Evolutionary conservation across 2,113 vertebrate genomes (phyloP).

Genomic region (Orycteropus afer): DNA sequence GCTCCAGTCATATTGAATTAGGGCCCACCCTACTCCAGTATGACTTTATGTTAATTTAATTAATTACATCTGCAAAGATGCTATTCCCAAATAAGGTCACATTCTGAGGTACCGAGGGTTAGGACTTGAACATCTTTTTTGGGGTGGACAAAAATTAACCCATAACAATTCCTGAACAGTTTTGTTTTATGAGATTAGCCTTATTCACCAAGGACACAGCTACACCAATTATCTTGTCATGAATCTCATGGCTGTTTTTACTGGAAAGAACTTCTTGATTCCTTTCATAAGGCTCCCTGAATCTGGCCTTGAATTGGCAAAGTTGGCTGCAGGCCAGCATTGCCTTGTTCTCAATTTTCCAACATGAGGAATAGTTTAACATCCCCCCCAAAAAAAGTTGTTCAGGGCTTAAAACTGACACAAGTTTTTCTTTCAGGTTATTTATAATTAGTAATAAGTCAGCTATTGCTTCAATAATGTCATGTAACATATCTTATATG

Average conservation of each 20-base stretch:
- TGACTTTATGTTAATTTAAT: no score
- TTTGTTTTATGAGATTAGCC: conserved; percentile 32
- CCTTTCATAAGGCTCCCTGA: neutral
- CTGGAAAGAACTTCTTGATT: neutral
- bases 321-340: neutral
- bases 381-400: neutral
- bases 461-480: neutral
- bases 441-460: neutral
- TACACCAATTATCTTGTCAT: neutral
- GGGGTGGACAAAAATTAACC: no score
- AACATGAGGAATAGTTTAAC: neutral
- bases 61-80: no score
- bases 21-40: no score
- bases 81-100: no score
- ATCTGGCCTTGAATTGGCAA: conserved; percentile 7
- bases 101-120: no score
- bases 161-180: neutral
- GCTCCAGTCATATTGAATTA: no score
- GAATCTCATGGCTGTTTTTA: neutral
- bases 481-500: neutral
- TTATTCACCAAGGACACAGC: neutral
- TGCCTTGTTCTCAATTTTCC: neutral
- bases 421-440: neutral
- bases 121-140: no score
- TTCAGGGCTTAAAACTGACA: neutral